Evolutionary conservation across 2,888 invertebrate species (phyloP).

Genomic region (Noctua janthina): DNA sequence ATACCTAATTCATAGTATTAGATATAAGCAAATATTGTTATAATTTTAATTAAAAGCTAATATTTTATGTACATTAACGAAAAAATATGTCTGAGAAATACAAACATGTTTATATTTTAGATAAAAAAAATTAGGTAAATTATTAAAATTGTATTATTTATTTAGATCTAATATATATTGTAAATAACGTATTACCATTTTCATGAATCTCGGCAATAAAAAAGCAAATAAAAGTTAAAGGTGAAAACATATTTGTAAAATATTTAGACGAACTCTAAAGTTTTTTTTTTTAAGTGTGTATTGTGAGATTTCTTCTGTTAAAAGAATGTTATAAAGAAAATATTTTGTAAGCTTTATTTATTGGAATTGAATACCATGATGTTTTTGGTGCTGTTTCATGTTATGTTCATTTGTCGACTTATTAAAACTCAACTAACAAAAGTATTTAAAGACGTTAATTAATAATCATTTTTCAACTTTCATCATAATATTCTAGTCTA

Average conservation of each 20-base stretch:
- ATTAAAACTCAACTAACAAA: slow-evolving; percentile 31
- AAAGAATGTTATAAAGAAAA: background rate
- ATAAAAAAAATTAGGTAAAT: slow-evolving; percentile 27
- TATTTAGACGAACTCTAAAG: background rate
- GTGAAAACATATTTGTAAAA: background rate
- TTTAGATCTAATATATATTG: slow-evolving; percentile 3
- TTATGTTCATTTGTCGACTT: background rate
- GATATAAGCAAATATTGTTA: slow-evolving; percentile 9
- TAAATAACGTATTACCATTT: background rate
- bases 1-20: slow-evolving; percentile 2
- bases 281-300: background rate
- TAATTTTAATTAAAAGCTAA: slow-evolving; percentile 12
- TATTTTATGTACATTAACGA: background rate
- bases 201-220: slow-evolving; percentile 37
- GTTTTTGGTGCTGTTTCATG: background rate
- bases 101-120: slow-evolving; percentile 27
- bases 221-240: background rate
- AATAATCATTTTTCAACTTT: slow-evolving; percentile 17
- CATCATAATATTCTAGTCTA: slow-evolving; percentile 61
- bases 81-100: slow-evolving; percentile 4
- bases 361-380: slow-evolving; percentile 9
- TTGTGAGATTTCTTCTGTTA: slow-evolving; percentile 1
- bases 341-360: slow-evolving; percentile 13
- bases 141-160: slow-evolving; percentile 34
- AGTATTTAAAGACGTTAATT: slow-evolving; percentile 37